Percentiles rank a stretch among this genome's conserved stretches.
Conservation (phyloP, 1,140 invertebrate species). For the Meloidogyne chitwoodi region DNA sequence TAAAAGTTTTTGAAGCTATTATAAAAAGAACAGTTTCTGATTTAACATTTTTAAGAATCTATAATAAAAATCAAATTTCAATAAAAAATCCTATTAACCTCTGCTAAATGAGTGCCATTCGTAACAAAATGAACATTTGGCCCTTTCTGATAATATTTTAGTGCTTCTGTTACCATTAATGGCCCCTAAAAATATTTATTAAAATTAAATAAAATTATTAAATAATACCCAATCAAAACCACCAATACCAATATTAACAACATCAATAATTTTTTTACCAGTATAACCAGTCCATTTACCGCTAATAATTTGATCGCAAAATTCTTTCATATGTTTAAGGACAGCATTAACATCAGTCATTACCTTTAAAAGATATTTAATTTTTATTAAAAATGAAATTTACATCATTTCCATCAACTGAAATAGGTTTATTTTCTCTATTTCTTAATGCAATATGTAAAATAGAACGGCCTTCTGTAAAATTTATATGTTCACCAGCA, state of each 20-base stretch:
- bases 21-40: conserved; percentile 94
- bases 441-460: conserved; percentile 90
- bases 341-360: conserved; percentile 88
- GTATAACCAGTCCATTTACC: conserved; percentile 82
- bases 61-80: conserved; percentile 18
- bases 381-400: conserved; percentile 15
- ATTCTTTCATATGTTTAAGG: conserved; percentile 87
- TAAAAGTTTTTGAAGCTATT: conserved; percentile 97
- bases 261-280: conserved; percentile 89
- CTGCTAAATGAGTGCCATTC: conserved; percentile 94
- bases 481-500: conserved; percentile 87
- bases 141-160: conserved; percentile 81
- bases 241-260: conserved; percentile 98
- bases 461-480: conserved; percentile 91
- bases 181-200: conserved; percentile 74
- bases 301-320: conserved; percentile 71
- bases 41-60: conserved; percentile 76
- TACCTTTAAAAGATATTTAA: conserved; percentile 63
- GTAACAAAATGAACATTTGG: conserved; percentile 93
- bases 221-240: conserved; percentile 84
- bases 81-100: conserved; percentile 63
- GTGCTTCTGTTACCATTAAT: conserved; percentile 94
- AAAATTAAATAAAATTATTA: neutral
- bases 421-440: conserved; percentile 72
- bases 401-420: conserved; percentile 81